Evolutionary conservation across 1,140 invertebrate genomes (phyloP), one percentile per base, ranked within the genome.

Genomic region (Euura lappo): DNA sequence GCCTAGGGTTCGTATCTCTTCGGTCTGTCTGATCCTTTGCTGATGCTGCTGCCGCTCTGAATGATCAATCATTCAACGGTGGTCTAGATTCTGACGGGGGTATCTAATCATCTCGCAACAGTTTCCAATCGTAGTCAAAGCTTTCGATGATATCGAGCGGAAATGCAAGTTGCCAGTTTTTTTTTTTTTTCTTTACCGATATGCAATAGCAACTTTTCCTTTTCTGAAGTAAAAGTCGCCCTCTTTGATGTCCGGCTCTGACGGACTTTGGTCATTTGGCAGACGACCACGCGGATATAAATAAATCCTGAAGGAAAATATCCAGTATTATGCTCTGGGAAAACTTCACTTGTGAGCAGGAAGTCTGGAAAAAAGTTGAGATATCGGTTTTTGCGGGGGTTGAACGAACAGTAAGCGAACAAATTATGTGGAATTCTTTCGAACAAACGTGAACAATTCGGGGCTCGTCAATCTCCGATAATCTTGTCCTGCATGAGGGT

Each of bases 401-500:
- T 28, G 10, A 11, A 8, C 51, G 51, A n/a, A 60, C 28, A 1
- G 28, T 28, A n/a, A n/a, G 8, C 51, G 51, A 60, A n/a, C 51
- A n/a, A 60, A 60, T 60, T 60, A 60, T 6, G 51, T 28, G 28
- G 28, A n/a, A 60, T 11, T 3, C 13, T 60, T 60, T 6, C 51
- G 10, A 60, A 60, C 51, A n/a, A 60, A 8, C 51, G 51, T 60
- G 8, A 28, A 60, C 51, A 60, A 60, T 60, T 60, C 13, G 51
- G 13, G 51, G 51, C 51, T 60, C 51, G 51, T 60, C 51, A 60
- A 60, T 60, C 51, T 60, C 13, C 51, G 51, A 60, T 60, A 60
- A 60, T 60, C 51, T 60, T n/a, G 13, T 28, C 28, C 28, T 28
- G 28, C 28, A 28, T 28, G 28, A 28, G 28, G 28, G 51, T 60